Evolutionary conservation across 2,888 invertebrate species (phyloP), one percentile per base, ranked within the genome.

Genomic region (Phorcus lineatus): DNA sequence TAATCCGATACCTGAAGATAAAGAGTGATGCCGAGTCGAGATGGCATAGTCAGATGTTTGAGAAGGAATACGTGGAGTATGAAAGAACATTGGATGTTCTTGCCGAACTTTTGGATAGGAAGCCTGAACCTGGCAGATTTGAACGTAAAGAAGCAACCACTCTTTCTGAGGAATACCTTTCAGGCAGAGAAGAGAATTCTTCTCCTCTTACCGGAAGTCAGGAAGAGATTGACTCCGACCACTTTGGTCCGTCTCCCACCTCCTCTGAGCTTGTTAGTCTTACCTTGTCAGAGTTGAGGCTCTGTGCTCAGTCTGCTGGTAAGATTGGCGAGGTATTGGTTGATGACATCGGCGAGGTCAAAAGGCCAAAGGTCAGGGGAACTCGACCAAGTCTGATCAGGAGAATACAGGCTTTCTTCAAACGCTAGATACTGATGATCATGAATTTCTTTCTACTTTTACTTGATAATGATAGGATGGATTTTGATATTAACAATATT

Each of bases 1-100:
- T 70, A 13, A 24, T 70, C 13, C 31, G 36, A n/a, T 70, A 70
- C 36, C 31, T 70, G 0, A 36, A 70, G 9, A 17, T 70, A 17
- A 70, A 70, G 70, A 13, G 31, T 9, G 36, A 19, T n/a, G 19
- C n/a, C 36, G 70, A 24, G n/a, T 17, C 70, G 9, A 31, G 70
- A 70, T 70, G 70, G 70, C 70, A 36, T 36, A 31, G 19, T 31
- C 70, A 70, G 70, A 70, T 70, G 70, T 70, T 70, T 40, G 36
- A 70, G 70, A 70, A 70, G 36, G 70, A 70, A 9, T 70, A 31
- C 36, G 36, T 31, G 6, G 70, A 70, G 17, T 70, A 70, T 40
- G 70, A 70, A 11, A 70, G 36, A n/a, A 70, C 70, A n/a, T n/a
- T 70, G 36, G 70, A 70, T 19, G 36, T 70, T 11, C 19, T 70